phyloP scores from a whole-genome alignment of 2,888 invertebrate genomes.

The Euplagia quadripunctaria region DNA sequence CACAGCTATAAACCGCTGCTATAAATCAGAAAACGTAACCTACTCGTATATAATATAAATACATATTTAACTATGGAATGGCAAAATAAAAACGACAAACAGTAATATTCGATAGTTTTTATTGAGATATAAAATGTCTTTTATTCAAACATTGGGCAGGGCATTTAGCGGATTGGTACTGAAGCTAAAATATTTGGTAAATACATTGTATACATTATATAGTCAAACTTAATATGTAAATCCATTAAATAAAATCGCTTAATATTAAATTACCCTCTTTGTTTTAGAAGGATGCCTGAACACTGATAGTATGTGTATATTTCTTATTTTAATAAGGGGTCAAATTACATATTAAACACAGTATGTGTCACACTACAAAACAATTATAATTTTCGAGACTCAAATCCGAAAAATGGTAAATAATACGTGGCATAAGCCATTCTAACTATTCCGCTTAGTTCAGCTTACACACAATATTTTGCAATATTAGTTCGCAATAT shows the following conservation, averaged over 20 bases:
- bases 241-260: conserved; percentile 3
- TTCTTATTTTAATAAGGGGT: not conserved
- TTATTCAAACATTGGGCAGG: conserved; percentile 29
- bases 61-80: too few species aligned
- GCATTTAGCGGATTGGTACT: conserved; percentile 19
- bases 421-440: too few species aligned
- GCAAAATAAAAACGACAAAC: conserved; percentile 15
- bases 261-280: not conserved
- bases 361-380: not conserved
- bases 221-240: not conserved
- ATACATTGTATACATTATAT: conserved; percentile 19
- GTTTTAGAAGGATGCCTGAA: not conserved
- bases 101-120: conserved; percentile 27
- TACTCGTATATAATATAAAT: too few species aligned
- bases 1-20: too few species aligned
- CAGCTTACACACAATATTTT: too few species aligned
- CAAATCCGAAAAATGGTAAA: not conserved
- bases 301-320: not conserved
- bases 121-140: conserved; percentile 56
- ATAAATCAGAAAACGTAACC: too few species aligned
- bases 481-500: too few species aligned
- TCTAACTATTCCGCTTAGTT: too few species aligned
- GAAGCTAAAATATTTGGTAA: conserved; percentile 35
- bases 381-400: not conserved
- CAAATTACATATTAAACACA: not conserved